Base-by-base conservation (phyloP, 2,797 vertebrate species). In the Halcyon chelicuti region DNA sequence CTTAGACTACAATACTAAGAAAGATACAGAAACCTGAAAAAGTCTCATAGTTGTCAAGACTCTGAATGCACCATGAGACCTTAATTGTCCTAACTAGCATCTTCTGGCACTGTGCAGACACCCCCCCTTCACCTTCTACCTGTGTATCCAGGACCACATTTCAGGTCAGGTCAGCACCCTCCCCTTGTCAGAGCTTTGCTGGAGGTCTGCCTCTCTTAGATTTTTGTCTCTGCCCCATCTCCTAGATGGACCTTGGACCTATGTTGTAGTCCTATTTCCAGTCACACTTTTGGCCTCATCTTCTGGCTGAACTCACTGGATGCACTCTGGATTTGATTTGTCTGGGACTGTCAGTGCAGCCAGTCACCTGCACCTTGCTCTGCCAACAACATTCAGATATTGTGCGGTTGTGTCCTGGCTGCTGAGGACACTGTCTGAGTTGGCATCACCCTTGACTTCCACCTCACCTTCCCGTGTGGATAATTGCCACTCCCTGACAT, bases 111-210 rank as follows among this genome's bases (percentile, higher is more conserved):
- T 18, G 37, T 37, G 37, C 37, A 37, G 37, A 10, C 37, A 37
- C 37, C 37, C 37, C 51, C 2, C 11, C 5, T 22, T 62, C 39
- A 22, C 15, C 8, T 2, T 14, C 46, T 31, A 4, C 1, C 0
- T 40, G 3, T 52, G 31, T 11, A 21, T 35, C 40, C 44, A 68
- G 54, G 14, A 39, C 16, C 4, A 5, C 12, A 6, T 29, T 44
- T 65, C 28, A 44, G 22, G 15, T 10, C 25, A 58, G 47, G 10
- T 23, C 44, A 37, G 35, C 5, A 1, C 3, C 2, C 2, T 0
- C 2, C n/a, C 13, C 8, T 37, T 31, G 13, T 54, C 42, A 66
- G 57, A 77, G 35, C 4, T 2, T 0, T 29, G 12, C 29, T 84
- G 37, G 17, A 71, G 3, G 2, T 25, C 21, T 35, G 7, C 28